A percentile compares a stretch with the other conserved stretches of the same genome.
Evolutionary conservation across 1,140 invertebrate genomes (phyloP).

Genomic region (Himalopsyche phryganea): DNA sequence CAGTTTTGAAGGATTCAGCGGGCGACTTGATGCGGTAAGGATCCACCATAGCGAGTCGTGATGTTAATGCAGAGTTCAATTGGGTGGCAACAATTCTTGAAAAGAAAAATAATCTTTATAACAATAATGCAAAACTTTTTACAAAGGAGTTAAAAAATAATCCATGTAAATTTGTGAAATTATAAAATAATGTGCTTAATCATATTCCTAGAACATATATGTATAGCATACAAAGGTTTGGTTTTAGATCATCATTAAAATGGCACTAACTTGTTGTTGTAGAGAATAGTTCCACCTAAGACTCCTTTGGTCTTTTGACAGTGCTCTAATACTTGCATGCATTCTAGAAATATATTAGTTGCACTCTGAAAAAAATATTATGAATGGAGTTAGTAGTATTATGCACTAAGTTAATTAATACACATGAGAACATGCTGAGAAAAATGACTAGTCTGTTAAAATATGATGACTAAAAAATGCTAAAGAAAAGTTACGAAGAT

Average conservation of each 20-base stretch:
- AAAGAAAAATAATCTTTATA: conserved; percentile 29
- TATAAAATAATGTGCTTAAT: no score
- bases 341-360: conserved; percentile 75
- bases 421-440: neutral
- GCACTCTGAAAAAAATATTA: conserved; percentile 65
- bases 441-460: no score
- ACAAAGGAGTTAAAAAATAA: no score
- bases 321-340: conserved; percentile 74
- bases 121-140: no score
- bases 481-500: no score
- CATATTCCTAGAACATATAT: no score
- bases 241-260: no score
- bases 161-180: no score
- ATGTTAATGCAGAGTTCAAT: conserved; percentile 68
- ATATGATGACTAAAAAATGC: no score
- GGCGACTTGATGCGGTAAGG: conserved; percentile 76
- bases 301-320: conserved; percentile 70
- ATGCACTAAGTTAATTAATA: conserved; percentile 4
- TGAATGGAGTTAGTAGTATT: no score
- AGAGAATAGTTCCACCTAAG: conserved; percentile 72
- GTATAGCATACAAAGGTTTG: no score
- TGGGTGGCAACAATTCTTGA: conserved; percentile 75
- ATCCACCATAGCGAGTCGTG: conserved; percentile 73
- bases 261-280: conserved; percentile 72
- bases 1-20: conserved; percentile 61